These are phyloP conservation scores for Lucilia sericata DNA, from an alignment of 1,140 invertebrate genomes.

Conservation along the genomic window DNA sequence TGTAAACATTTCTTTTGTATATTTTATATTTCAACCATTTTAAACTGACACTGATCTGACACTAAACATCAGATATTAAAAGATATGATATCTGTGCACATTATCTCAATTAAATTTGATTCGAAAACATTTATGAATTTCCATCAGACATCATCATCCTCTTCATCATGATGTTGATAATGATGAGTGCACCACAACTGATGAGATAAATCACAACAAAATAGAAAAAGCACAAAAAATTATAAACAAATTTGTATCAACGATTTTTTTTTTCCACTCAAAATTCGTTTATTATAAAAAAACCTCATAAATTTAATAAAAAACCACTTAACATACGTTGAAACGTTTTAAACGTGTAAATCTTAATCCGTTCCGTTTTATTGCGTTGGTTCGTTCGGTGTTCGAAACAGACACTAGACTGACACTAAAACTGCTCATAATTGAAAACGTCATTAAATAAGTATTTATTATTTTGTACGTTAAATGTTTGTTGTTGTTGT, in stretches of 20 bases:
- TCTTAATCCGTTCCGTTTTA: not conserved
- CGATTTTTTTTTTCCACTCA: not conserved
- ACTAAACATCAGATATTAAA: constrained; percentile 31
- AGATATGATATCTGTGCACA: constrained; percentile 27
- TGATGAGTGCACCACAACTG: not conserved
- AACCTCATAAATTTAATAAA: no score
- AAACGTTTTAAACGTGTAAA: no score
- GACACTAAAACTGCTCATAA: constrained; percentile 32
- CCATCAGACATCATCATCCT: not conserved
- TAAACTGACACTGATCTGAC: constrained; percentile 32
- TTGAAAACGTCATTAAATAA: constrained; percentile 38
- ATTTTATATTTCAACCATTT: not conserved
- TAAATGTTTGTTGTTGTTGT: not conserved
- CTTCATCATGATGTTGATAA: not conserved
- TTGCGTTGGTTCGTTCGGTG: not conserved
- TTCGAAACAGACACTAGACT: constrained; percentile 18
- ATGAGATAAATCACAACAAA: not conserved
- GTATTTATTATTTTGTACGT: constrained; percentile 7
- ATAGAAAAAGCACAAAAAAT: no score
- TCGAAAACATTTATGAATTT: not conserved
- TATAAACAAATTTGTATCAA: not conserved
- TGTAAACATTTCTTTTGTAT: not conserved
- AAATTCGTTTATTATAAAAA: no score
- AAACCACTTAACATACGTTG: no score
- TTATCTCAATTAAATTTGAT: constrained; percentile 22